A percentile compares a stretch with the other conserved stretches of the same genome.
Evolutionary conservation across 2,113 vertebrate species (phyloP).

Genomic region (Spea bombifrons): DNA sequence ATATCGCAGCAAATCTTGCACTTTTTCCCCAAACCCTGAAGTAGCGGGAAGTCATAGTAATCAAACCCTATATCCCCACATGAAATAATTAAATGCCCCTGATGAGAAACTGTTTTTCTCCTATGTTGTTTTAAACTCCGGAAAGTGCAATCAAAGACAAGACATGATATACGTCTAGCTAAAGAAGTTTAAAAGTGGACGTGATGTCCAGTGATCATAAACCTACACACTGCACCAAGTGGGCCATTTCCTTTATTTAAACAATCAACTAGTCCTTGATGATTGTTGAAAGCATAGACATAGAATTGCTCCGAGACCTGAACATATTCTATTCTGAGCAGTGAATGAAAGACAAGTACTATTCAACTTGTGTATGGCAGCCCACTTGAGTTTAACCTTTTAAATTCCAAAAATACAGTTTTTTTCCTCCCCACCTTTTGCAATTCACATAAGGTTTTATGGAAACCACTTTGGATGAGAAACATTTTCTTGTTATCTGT

Average conservation of each 20-base stretch:
- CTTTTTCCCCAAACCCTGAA: slow-evolving; percentile 22
- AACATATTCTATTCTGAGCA: background rate
- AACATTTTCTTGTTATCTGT: no score
- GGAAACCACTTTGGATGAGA: no score
- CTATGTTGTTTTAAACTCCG: slow-evolving; percentile 27
- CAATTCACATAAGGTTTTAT: no score
- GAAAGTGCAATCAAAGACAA: slow-evolving; percentile 21
- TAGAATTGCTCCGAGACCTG: background rate
- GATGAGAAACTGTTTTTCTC: slow-evolving; percentile 1
- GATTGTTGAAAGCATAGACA: background rate
- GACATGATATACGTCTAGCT: slow-evolving; percentile 18
- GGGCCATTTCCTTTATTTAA: slow-evolving; percentile 10
- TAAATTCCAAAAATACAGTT: no score
- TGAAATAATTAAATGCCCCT: slow-evolving; percentile 10
- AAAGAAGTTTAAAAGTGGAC: slow-evolving; percentile 8
- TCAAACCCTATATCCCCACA: background rate
- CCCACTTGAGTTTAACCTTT: no score
- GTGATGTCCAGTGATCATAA: slow-evolving; percentile 8
- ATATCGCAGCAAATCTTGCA: background rate
- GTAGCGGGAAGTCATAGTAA: background rate
- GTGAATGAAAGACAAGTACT: no score
- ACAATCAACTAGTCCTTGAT: background rate
- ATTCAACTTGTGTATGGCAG: no score
- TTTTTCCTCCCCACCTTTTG: no score
- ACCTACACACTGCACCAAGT: background rate